Conservation (phyloP, 2,888 invertebrate genomes). For the Hemicrepidius hirtus region DNA sequence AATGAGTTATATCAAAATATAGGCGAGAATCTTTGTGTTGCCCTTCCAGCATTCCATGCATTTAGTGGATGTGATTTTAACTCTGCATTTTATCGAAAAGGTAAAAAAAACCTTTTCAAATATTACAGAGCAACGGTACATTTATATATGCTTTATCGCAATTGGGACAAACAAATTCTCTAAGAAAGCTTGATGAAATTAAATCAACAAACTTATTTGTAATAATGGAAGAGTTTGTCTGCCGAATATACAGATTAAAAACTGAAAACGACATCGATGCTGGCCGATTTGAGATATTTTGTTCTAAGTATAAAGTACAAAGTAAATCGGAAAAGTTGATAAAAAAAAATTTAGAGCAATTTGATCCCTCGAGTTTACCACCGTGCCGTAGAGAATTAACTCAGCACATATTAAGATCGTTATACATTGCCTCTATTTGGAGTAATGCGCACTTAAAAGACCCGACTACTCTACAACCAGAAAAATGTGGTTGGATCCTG, state of each 20-base stretch:
- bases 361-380: not conserved
- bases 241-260: not conserved
- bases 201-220: not conserved
- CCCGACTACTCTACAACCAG: not conserved
- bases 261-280: too few relatives aligned
- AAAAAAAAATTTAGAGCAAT: not conserved
- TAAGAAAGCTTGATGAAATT: not conserved
- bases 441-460: not conserved
- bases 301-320: not conserved
- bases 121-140: not conserved
- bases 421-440: not conserved
- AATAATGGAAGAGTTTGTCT: not conserved
- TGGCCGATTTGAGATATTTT: not conserved
- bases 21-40: constrained; percentile 55
- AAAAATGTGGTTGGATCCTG: too few relatives aligned
- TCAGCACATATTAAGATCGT: not conserved
- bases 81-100: constrained; percentile 57
- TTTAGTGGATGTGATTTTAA: constrained; percentile 61
- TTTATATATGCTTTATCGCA: not conserved
- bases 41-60: constrained; percentile 62
- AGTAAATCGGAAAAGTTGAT: not conserved
- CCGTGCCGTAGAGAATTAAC: not conserved
- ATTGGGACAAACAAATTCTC: not conserved
- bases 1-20: constrained; percentile 56
- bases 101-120: constrained; percentile 42